Base-by-base conservation (phyloP, 2,797 vertebrate species). In the Mus minutoides region DNA sequence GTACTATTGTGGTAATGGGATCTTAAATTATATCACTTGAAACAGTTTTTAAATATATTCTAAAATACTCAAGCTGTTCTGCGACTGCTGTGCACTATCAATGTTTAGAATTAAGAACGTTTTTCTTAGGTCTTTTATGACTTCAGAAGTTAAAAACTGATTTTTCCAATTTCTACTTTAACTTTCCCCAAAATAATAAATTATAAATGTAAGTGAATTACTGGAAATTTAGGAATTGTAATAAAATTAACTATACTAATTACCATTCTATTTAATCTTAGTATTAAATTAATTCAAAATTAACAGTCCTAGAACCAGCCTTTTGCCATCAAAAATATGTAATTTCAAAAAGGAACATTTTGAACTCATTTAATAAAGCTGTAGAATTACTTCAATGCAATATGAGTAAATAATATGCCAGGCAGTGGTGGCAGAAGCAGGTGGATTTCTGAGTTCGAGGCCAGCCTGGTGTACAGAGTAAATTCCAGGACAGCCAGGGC, bases 221-320 rank as follows among this genome's bases (percentile, higher is more conserved):
- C 52, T 90, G 29, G 14, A 94, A 69, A 12, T 79, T 94, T 96
- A 62, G 83, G 46, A 93, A 93, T 54, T 76, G 3, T 58, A 83
- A 67, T 84, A 21, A 79, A 46, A 2, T 67, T n/a, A 87, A 43
- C 2, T 10, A 93, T 19, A 89, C 40, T 46, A 19, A 56, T 91
- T 64, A 22, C 43, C 34, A 19, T 40, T 52, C 26, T 46, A 37
- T 92, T 80, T 89, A 60, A 11, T 2, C 76, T 22, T 90, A 54
- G 5, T 75, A n/a, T 88, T 49, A 89, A 85, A 85, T 73, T 82
- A 91, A 0, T n/a, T 94, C 92, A 34, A 85, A 34, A 3, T 62
- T 84, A 62, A 82, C 9, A 58, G 67, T 26, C 10, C 90, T 9
- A 77, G 43, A 85, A 62, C 69, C 21, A 87, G 12, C 3, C 73